phyloP scores from a whole-genome alignment of 2,113 vertebrate species.

The Vidua chalybeata region DNA sequence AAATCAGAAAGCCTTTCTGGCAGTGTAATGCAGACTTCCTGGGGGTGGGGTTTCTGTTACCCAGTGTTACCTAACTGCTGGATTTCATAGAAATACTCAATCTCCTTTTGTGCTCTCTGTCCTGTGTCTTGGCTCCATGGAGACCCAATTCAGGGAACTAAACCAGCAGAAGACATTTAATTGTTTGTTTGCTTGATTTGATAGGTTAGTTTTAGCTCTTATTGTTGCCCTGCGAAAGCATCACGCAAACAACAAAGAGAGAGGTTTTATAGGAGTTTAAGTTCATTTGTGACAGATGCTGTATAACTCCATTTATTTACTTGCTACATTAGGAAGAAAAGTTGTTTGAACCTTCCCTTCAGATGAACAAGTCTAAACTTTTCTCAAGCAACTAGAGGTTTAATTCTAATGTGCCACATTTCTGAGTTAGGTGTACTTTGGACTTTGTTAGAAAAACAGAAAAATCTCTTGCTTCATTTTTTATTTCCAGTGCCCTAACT shows the following conservation, averaged over 20 bases:
- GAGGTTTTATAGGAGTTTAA: neutral
- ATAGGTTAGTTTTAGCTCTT: neutral
- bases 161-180: neutral
- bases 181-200: neutral
- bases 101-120: neutral
- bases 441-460: neutral
- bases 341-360: neutral
- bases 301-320: neutral
- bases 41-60: neutral
- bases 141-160: neutral
- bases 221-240: neutral
- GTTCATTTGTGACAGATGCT: neutral
- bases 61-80: neutral
- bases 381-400: neutral
- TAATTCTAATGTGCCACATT: neutral
- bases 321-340: neutral
- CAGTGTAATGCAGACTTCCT: neutral
- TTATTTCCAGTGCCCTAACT: neutral
- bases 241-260: neutral
- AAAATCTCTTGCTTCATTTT: neutral
- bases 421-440: neutral
- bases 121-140: neutral
- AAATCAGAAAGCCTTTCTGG: neutral
- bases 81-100: fast-evolving
- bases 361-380: neutral